Evolutionary conservation across 2,113 vertebrate species (phyloP).

Genomic region (Eupsittula cactorum): DNA sequence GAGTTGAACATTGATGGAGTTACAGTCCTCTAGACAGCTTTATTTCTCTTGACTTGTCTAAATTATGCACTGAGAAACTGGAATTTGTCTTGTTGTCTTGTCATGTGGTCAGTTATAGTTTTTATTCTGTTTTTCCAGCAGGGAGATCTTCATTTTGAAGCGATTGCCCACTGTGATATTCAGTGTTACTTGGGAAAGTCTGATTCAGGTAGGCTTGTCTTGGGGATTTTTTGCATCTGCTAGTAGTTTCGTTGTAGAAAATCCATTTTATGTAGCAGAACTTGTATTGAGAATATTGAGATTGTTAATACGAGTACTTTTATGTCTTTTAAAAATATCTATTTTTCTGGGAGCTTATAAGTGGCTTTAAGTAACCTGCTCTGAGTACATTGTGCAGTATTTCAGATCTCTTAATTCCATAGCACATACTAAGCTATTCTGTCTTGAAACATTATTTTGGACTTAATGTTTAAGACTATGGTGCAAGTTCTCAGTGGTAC

Average conservation of each 20-base stretch:
- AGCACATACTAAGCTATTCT: neutral
- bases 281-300: neutral
- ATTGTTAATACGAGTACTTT: neutral
- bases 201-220: slow-evolving; percentile 80
- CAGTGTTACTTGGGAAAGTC: slow-evolving; percentile 88
- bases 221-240: neutral
- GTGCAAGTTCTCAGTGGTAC: neutral
- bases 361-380: neutral
- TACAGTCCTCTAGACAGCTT: neutral
- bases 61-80: neutral
- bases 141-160: slow-evolving; percentile 84
- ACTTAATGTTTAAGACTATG: neutral
- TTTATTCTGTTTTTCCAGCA: slow-evolving; percentile 65
- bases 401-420: neutral
- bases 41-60: neutral
- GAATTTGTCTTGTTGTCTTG: neutral
- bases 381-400: neutral
- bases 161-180: slow-evolving; percentile 83
- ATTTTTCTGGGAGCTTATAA: neutral
- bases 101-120: slow-evolving; percentile 39
- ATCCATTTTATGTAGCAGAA: neutral
- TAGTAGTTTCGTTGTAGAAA: neutral
- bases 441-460: neutral
- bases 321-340: neutral
- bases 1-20: neutral